phyloP scores from a whole-genome alignment of 1,140 invertebrate genomes.

The Chironomus tepperi region DNA sequence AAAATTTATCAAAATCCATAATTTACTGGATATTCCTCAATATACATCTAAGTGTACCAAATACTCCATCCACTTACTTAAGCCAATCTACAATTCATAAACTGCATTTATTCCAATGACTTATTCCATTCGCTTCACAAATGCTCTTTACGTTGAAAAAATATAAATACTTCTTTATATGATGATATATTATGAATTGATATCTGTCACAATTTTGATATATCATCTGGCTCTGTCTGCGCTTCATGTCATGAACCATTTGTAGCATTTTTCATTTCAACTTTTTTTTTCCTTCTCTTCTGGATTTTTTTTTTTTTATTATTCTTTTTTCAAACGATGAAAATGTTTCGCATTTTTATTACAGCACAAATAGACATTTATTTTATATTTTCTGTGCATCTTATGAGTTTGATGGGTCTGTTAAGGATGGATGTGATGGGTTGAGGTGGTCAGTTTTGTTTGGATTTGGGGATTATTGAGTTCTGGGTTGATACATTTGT shows the following conservation, averaged over 20 bases:
- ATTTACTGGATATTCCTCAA: too few relatives aligned
- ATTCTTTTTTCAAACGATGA: background rate
- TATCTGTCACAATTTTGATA: slow-evolving; percentile 21
- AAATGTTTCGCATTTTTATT: slow-evolving; percentile 21
- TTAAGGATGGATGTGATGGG: too few relatives aligned
- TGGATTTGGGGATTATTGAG: too few relatives aligned
- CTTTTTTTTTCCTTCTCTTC: too few relatives aligned
- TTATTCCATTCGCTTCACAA: too few relatives aligned
- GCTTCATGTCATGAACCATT: background rate
- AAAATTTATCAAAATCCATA: too few relatives aligned
- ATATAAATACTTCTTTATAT: background rate
- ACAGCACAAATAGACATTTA: background rate
- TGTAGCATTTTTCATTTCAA: background rate
- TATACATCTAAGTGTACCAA: background rate
- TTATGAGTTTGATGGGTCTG: background rate
- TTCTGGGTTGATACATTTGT: too few relatives aligned
- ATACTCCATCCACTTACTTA: background rate
- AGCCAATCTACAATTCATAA: background rate
- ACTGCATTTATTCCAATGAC: background rate
- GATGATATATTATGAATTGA: slow-evolving; percentile 20
- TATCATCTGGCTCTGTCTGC: slow-evolving; percentile 15
- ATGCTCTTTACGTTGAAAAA: too few relatives aligned
- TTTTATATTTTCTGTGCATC: background rate
- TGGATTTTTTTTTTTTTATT: too few relatives aligned
- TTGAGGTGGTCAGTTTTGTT: too few relatives aligned